Evolutionary conservation across 1,140 invertebrate genomes (phyloP), one percentile per base, ranked within the genome.

Genomic region (Thereuonema tuberculata): DNA sequence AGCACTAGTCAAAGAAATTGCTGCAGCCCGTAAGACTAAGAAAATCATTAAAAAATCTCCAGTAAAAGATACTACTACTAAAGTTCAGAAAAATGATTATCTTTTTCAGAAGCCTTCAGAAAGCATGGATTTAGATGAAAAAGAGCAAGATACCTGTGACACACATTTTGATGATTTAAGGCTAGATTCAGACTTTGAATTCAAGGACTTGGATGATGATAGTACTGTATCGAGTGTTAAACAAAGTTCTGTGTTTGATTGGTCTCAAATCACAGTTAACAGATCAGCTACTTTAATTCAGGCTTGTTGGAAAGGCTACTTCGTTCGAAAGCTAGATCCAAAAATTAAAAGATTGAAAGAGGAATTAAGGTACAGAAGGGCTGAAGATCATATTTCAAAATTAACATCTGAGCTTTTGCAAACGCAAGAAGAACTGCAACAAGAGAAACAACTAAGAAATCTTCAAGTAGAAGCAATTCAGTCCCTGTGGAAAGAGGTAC

Each of bases 381-480:
- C 87, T 9, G 83, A 90, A 67, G 85, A 91, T 67, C 89, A 92
- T 70, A 89, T 93, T 65, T 80, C 85, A 64, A 82, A 86, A 76
- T 68, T 89, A 12, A 83, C 84, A 9, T 81, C 79, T 64, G 86
- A 89, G 67, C 86, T 89, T 82, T 82, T 85, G 68, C 80, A 83
- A 3, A 87, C 87, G 0, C 85, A 87, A 70, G 83, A 83, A 2
- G 86, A 86, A 15, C 67, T 90, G 21, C 87, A 91, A 67, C 87
- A 85, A 66, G 89, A 93, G 70, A 80, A 88, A 52, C 87, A 89
- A 67, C 81, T 92, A 47, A 85, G 91, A 66, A 80, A 87, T 63
- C 70, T 93, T 47, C 89, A 93, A 73, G 87, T 91, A 81, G 88
- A 93, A 73, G 88, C 88, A 2, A 91, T 92, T 61, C 87, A 87